A percentile compares a stretch with the other conserved stretches of the same genome.
phyloP scores from a whole-genome alignment of 2,888 invertebrate genomes.

The Acholoe squamosa region DNA sequence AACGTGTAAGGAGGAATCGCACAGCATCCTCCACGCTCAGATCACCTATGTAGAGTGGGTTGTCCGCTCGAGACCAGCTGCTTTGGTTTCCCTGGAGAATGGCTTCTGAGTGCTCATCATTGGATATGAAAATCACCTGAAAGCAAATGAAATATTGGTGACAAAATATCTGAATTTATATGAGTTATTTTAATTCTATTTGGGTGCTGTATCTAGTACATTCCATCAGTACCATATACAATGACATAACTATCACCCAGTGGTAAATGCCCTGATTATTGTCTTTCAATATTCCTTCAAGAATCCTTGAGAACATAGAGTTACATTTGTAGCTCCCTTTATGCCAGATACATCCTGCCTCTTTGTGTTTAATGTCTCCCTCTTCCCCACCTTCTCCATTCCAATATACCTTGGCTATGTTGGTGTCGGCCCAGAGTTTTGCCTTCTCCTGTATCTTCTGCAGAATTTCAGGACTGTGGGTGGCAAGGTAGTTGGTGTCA shows the following conservation, averaged over 20 bases:
- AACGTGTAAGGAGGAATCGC: constrained; percentile 57
- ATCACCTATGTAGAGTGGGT: constrained; percentile 68
- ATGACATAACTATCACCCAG: too few relatives aligned
- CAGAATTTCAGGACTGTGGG: constrained; percentile 59
- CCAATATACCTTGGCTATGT: constrained; percentile 70
- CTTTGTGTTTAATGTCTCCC: too few relatives aligned
- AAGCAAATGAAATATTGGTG: background rate
- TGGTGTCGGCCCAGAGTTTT: constrained; percentile 72
- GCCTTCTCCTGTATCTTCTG: constrained; percentile 70
- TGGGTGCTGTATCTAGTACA: too few relatives aligned
- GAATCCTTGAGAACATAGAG: too few relatives aligned
- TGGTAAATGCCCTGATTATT: too few relatives aligned
- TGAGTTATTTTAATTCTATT: too few relatives aligned
- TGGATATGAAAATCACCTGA: constrained; percentile 70
- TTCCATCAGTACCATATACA: too few relatives aligned
- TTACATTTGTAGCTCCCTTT: too few relatives aligned
- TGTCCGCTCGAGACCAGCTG: constrained; percentile 70
- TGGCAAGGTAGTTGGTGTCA: constrained; percentile 63
- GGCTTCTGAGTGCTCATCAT: constrained; percentile 66
- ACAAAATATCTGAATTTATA: too few relatives aligned
- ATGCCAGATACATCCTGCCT: too few relatives aligned
- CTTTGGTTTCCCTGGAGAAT: constrained; percentile 66
- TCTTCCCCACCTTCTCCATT: too few relatives aligned
- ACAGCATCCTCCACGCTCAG: constrained; percentile 67
- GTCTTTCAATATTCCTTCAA: too few relatives aligned